Percentiles rank a stretch among this genome's conserved stretches.
phyloP scores from a whole-genome alignment of 2,888 invertebrate species.

The Drosophila seclusa region DNA sequence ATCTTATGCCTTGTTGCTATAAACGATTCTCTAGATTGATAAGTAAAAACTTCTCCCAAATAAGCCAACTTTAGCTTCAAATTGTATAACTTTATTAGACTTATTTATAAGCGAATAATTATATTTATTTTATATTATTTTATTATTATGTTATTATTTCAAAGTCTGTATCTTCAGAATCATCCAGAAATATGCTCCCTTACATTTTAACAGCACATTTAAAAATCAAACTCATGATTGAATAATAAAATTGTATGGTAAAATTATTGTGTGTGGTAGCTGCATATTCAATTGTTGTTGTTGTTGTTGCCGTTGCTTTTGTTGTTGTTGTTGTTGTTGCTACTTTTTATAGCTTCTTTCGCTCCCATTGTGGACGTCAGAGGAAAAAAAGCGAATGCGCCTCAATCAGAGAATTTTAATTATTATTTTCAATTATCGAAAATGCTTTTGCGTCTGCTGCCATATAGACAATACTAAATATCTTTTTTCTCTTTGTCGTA shows the following conservation, averaged over 20 bases:
- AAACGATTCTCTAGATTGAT: neutral
- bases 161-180: neutral
- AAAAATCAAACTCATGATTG: slow-evolving; percentile 32
- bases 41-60: neutral
- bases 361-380: slow-evolving; percentile 72
- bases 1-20: neutral
- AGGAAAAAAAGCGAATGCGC: slow-evolving; percentile 28
- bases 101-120: neutral
- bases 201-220: neutral
- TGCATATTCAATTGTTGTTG: slow-evolving; percentile 37
- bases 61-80: neutral
- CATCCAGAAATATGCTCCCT: neutral
- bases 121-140: neutral
- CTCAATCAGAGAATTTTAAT: slow-evolving; percentile 82
- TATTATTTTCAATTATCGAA: slow-evolving; percentile 83
- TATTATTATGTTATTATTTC: neutral
- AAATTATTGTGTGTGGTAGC: slow-evolving; percentile 54
- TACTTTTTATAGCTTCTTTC: slow-evolving; percentile 65
- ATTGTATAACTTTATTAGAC: neutral
- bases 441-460: slow-evolving; percentile 69
- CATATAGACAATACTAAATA: slow-evolving; percentile 25
- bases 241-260: slow-evolving; percentile 50
- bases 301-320: slow-evolving; percentile 16
- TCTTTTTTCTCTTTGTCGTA: slow-evolving; percentile 13
- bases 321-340: slow-evolving; percentile 9